Conservation (phyloP, 2,888 invertebrate species). For the Ichneumon xanthorius region DNA sequence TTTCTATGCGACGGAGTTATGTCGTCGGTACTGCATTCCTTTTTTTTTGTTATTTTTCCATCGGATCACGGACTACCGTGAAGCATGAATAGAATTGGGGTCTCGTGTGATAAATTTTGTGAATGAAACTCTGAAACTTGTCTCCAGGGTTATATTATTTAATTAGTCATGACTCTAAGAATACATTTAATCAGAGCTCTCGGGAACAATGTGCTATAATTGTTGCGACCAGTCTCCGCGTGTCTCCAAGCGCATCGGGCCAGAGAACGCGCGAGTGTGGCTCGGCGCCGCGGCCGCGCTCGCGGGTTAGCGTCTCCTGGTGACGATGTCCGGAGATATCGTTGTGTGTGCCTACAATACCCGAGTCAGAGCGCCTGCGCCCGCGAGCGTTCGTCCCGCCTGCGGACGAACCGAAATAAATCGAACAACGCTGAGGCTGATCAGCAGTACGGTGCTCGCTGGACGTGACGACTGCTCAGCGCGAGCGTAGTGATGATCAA, state of each 20-base stretch:
- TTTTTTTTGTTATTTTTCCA: not conserved
- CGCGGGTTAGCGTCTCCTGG: conserved; percentile 72
- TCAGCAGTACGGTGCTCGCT: conserved; percentile 77
- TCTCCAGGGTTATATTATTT: not conserved
- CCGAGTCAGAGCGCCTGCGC: conserved; percentile 76
- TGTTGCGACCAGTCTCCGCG: not conserved
- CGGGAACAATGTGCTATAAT: conserved; percentile 2
- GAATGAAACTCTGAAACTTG: not conserved
- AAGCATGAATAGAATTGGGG: not conserved
- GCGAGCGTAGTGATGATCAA: conserved; percentile 80
- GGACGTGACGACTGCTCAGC: conserved; percentile 77
- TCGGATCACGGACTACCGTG: not conserved
- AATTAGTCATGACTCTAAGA: not conserved
- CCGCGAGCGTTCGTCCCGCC: conserved; percentile 75
- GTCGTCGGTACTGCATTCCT: not conserved
- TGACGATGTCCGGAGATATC: conserved; percentile 78
- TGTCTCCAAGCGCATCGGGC: not conserved
- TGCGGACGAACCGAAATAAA: conserved; percentile 83
- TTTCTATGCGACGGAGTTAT: not conserved
- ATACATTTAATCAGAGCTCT: not conserved
- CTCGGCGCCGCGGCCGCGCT: conserved; percentile 2
- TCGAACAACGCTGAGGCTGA: conserved; percentile 82
- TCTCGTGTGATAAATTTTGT: not conserved
- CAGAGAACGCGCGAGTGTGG: conserved; percentile 11
- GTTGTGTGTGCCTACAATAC: conserved; percentile 32